Percentiles rank a stretch among this genome's conserved stretches.
Conservation (phyloP, 2,888 invertebrate genomes). For the Mayetiola destructor region DNA sequence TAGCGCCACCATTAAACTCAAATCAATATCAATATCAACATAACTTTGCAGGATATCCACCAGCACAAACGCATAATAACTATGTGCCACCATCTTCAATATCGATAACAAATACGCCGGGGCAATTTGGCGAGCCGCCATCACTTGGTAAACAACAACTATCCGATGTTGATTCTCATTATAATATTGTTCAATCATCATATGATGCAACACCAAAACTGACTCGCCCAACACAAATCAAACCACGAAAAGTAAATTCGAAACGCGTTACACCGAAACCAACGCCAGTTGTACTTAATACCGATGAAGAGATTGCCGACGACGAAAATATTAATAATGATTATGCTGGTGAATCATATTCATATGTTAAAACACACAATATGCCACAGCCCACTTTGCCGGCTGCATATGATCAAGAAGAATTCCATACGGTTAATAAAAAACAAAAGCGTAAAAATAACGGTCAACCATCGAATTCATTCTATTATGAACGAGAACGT, state of each 20-base stretch:
- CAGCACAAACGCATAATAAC: neutral
- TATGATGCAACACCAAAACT: conserved; percentile 2
- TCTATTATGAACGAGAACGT: neutral
- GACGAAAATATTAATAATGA: conserved; percentile 1
- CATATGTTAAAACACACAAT: conserved; percentile 16
- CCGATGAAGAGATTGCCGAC: neutral
- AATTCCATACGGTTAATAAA: conserved; percentile 17
- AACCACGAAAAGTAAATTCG: conserved; percentile 9
- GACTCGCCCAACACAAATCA: neutral
- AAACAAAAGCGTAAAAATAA: neutral
- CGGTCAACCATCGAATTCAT: neutral
- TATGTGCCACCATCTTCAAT: neutral
- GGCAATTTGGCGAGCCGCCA: conserved; percentile 13
- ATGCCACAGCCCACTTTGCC: conserved; percentile 28
- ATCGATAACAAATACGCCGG: conserved; percentile 7
- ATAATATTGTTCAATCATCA: neutral
- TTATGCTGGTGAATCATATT: conserved; percentile 3
- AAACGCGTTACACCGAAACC: neutral
- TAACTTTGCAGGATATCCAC: neutral
- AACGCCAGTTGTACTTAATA: neutral
- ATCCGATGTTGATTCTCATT: neutral
- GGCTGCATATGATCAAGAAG: conserved; percentile 18
- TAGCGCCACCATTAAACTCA: conserved; percentile 14
- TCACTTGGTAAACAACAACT: neutral
- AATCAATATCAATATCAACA: neutral